phyloP scores from a whole-genome alignment of 2,113 vertebrate species.

The Apodemus speciosus region DNA sequence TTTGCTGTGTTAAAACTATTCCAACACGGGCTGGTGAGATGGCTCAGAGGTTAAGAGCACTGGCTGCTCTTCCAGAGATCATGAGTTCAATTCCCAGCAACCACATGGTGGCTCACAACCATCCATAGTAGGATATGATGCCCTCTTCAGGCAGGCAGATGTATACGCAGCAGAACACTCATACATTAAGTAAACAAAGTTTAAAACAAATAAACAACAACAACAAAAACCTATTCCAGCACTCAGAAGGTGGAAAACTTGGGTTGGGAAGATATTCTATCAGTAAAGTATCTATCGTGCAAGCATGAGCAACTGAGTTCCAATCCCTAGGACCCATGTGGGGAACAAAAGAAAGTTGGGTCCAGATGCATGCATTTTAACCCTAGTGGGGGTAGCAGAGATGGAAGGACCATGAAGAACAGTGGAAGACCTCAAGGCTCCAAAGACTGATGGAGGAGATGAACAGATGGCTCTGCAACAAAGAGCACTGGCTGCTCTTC shows the following conservation, averaged over 20 bases:
- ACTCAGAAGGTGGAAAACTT: not conserved
- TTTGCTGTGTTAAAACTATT: not conserved
- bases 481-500: not conserved
- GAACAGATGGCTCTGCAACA: not conserved
- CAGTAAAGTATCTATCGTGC: not conserved
- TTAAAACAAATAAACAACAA: no score
- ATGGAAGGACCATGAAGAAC: no score
- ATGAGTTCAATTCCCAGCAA: no score
- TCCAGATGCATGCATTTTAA: not conserved
- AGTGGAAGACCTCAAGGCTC: not conserved
- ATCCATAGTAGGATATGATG: no score
- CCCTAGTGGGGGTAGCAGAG: not conserved
- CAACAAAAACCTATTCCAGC: not conserved
- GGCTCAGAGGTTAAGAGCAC: no score
- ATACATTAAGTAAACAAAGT: no score
- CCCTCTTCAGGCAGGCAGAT: no score
- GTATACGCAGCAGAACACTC: no score
- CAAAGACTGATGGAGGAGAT: not conserved
- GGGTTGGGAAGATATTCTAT: not conserved
- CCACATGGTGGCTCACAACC: no score
- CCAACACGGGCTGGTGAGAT: not conserved
- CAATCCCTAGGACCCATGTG: not conserved
- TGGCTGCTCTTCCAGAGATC: no score
- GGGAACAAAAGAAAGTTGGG: not conserved
- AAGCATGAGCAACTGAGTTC: not conserved